Conservation (phyloP, 2,888 invertebrate genomes). For the Cataglyphis altisquamis region DNA sequence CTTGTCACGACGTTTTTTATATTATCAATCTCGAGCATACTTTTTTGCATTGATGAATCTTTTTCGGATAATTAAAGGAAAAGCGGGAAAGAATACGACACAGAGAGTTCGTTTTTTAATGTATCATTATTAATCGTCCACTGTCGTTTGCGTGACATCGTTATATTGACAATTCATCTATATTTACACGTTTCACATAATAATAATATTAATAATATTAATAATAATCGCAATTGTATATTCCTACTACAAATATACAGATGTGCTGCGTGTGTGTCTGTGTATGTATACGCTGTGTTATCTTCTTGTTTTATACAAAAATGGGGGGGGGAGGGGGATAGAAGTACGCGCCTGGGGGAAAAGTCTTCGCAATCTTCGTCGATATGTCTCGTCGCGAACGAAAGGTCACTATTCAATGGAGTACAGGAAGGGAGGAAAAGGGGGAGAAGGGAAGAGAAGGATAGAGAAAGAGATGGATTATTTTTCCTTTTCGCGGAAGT, state of each 20-base stretch:
- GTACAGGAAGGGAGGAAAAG: conserved; percentile 25
- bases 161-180: conserved; percentile 84
- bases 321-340: conserved; percentile 52
- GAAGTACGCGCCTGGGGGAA: conserved; percentile 52
- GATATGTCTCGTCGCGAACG: conserved; percentile 59
- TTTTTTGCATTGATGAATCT: neutral
- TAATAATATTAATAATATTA: conserved; percentile 76
- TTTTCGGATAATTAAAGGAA: neutral
- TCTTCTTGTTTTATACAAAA: conserved; percentile 76
- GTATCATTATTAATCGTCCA: conserved; percentile 85
- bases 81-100: conserved; percentile 5
- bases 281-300: conserved; percentile 60
- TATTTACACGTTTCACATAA: conserved; percentile 79
- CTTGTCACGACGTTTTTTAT: neutral
- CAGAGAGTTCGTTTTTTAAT: conserved; percentile 72
- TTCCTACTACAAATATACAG: conserved; percentile 85
- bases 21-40: neutral
- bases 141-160: conserved; percentile 81
- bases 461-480: neutral
- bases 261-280: conserved; percentile 71
- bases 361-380: conserved; percentile 80
- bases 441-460: neutral
- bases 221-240: conserved; percentile 78
- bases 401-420: conserved; percentile 59
- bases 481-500: neutral